These are phyloP conservation scores for Iselma pallidipennis DNA, from an alignment of 2,888 invertebrate genomes.

Conservation along the genomic window DNA sequence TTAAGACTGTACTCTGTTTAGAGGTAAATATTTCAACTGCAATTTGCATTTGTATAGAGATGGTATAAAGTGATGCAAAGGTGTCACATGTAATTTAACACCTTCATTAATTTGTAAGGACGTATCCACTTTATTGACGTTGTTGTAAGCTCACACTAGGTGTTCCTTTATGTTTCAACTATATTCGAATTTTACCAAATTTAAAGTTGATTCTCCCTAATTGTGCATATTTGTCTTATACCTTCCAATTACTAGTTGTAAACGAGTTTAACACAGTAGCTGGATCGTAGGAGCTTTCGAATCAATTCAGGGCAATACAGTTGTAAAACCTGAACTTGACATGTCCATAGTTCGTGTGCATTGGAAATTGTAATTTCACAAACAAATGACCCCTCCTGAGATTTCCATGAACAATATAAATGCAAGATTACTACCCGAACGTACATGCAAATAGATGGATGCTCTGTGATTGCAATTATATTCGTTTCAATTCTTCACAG, in stretches of 20 bases:
- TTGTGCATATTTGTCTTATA: too few relatives aligned
- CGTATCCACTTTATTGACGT: not conserved
- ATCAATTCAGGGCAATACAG: not conserved
- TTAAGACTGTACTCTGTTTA: not conserved
- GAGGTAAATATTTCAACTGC: not conserved
- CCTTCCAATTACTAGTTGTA: too few relatives aligned
- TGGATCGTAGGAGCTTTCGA: not conserved
- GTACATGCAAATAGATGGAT: too few relatives aligned
- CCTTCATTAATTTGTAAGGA: not conserved
- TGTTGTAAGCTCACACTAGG: not conserved
- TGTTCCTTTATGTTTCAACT: too few relatives aligned
- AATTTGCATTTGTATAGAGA: not conserved
- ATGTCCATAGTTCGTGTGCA: not conserved
- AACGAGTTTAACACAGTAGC: not conserved
- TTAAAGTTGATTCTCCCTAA: too few relatives aligned
- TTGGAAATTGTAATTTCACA: too few relatives aligned
- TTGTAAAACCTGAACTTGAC: not conserved
- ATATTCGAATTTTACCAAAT: too few relatives aligned
- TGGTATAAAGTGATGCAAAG: not conserved
- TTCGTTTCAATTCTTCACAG: too few relatives aligned
- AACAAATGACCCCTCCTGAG: too few relatives aligned
- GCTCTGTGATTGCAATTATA: too few relatives aligned
- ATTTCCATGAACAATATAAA: too few relatives aligned
- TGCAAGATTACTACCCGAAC: too few relatives aligned
- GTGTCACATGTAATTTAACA: not conserved